Conservation (phyloP, 1,140 invertebrate genomes). For the Camponotus pennsylvanicus region DNA sequence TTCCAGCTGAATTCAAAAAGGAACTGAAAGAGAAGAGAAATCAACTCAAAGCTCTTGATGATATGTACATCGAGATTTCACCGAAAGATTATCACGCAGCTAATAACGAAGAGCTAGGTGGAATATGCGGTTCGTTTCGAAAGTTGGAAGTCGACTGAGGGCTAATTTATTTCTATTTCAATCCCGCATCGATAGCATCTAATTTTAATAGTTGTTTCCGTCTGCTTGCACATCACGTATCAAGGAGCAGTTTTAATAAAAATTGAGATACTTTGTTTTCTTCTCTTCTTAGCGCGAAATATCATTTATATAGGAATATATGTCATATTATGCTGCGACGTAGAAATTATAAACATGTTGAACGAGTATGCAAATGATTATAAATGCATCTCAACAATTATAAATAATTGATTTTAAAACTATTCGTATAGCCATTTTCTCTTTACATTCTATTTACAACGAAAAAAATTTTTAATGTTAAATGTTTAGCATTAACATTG, state of each 20-base stretch:
- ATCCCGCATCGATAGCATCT: not conserved
- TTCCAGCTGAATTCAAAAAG: conserved; percentile 88
- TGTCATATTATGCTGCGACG: not conserved
- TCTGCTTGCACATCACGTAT: not conserved
- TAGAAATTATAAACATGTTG: not conserved
- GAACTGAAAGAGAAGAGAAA: conserved; percentile 89
- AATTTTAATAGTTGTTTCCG: conserved; percentile 2
- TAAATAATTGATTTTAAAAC: not conserved
- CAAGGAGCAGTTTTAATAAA: conserved; percentile 9
- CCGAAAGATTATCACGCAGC: conserved; percentile 88
- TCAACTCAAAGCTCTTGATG: conserved; percentile 90
- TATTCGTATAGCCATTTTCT: not conserved
- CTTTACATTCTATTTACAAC: not conserved
- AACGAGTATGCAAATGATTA: not conserved
- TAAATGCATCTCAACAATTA: not conserved
- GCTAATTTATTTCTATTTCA: not conserved
- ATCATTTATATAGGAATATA: conserved; percentile 20
- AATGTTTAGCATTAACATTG: not conserved
- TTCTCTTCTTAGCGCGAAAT: not conserved
- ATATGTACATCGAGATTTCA: conserved; percentile 92
- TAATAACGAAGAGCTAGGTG: conserved; percentile 88
- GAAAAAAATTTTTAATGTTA: conserved; percentile 27
- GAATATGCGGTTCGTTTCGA: conserved; percentile 92
- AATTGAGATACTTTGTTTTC: not conserved
- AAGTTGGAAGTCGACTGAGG: conserved; percentile 93